Evolutionary conservation across 1,140 invertebrate species (phyloP).

Genomic region (Drosophila lini): DNA sequence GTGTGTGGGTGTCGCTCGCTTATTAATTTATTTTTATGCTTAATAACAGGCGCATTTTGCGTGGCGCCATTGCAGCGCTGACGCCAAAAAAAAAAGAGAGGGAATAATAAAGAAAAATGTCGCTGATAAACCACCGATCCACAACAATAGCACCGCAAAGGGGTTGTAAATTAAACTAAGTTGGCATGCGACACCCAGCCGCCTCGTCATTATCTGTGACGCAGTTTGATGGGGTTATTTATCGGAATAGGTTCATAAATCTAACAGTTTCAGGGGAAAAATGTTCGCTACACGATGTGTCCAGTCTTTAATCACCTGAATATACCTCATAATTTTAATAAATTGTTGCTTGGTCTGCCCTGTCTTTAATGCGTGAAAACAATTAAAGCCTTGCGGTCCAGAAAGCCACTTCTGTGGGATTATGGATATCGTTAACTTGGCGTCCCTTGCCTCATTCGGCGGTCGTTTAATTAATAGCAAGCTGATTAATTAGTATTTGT

Average conservation of each 20-base stretch:
- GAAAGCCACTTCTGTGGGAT: constrained; percentile 49
- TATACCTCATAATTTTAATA: background rate
- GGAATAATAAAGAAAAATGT: background rate
- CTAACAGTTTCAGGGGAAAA: constrained; percentile 1
- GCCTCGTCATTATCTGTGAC: constrained; percentile 32
- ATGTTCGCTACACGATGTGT: background rate
- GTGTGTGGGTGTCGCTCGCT: constrained; percentile 43
- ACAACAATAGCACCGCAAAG: constrained; percentile 23
- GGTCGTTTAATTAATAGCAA: constrained; percentile 63
- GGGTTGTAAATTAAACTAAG: constrained; percentile 37
- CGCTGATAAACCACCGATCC: constrained; percentile 6
- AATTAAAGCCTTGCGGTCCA: constrained; percentile 34
- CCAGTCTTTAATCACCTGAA: constrained; percentile 1
- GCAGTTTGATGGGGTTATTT: constrained; percentile 12
- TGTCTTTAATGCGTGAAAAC: constrained; percentile 16
- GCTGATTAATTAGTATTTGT: constrained; percentile 62
- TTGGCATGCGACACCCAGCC: constrained; percentile 30
- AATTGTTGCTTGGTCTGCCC: background rate
- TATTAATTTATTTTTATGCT: constrained; percentile 67
- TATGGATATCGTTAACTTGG: constrained; percentile 38
- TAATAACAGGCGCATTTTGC: constrained; percentile 47
- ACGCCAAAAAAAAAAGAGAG: constrained; percentile 15
- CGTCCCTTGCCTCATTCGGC: constrained; percentile 17
- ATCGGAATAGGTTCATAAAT: constrained; percentile 46
- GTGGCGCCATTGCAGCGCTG: constrained; percentile 47